Base-by-base conservation (phyloP, 2,888 invertebrate species). In the Gnatocerus cornutus region DNA sequence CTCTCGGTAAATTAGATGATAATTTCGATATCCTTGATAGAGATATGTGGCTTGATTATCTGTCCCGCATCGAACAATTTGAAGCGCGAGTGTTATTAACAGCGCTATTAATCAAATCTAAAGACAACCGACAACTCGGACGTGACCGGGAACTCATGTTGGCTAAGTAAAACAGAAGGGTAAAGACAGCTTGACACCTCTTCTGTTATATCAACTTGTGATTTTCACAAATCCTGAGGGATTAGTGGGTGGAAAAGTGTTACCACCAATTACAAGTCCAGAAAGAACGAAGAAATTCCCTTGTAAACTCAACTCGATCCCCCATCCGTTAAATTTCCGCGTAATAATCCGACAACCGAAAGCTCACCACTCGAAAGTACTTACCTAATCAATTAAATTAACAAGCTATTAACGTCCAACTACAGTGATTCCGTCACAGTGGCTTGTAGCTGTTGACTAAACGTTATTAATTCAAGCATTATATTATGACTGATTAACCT, bases 111-210 rank as follows among this genome's bases (percentile, higher is more conserved):
- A 84, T 84, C 83, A 84, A 81, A 75, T 75, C 71, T 74, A 79
- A 80, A 82, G 84, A 84, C 82, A 82, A 80, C 79, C 79, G 82
- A 83, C 84, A 82, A 82, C 77, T 78, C 78, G 78, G 80, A 83
- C 82, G 82, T 82, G 82, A 82, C 82, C 77, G 79, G 78, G 76
- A 81, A 82, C 81, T 76, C 77, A 80, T 80, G 82, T 82, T 79
- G 78, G 75, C 76, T 78, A 77, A 79, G 76, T 79, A 78, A 78
- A 80, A 82, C 80, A 81, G 80, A 81, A 81, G 80, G 81, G 81
- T 81, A 79, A 79, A 80, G 82, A 81, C 81, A 81, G 77, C 77
- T 78, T 80, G 80, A 81, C 80, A 79, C 80, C 79, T 77, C 72
- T 71, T 76, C 72, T 63, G 46, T 70, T 62, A 56, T 58, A 66